A percentile compares a stretch with the other conserved stretches of the same genome.
Conservation (phyloP, 2,113 vertebrate genomes). For the Pycnonotus jocosus region DNA sequence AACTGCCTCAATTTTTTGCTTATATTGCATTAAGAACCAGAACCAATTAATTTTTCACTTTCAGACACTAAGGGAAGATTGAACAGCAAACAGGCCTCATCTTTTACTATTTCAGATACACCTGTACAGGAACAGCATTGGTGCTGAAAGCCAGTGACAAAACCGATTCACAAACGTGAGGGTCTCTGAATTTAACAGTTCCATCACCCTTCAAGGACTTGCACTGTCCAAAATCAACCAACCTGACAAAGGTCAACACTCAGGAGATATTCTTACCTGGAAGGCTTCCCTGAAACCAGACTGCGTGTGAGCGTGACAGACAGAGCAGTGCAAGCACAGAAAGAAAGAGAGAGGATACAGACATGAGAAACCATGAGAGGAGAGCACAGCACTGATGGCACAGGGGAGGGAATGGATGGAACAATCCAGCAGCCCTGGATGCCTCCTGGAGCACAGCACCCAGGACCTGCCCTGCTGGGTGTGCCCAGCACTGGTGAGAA, state of each 20-base stretch:
- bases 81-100: not conserved
- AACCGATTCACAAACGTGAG: not conserved
- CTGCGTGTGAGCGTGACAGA: slow-evolving; percentile 62
- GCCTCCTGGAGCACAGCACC: not conserved
- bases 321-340: slow-evolving; percentile 58
- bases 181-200: not conserved
- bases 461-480: not conserved
- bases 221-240: not conserved
- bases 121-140: not conserved
- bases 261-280: slow-evolving; percentile 50
- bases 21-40: not conserved
- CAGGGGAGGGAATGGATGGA: not conserved
- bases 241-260: not conserved
- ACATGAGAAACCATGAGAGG: slow-evolving; percentile 20
- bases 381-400: not conserved
- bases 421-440: not conserved
- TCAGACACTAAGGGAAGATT: not conserved
- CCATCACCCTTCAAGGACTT: not conserved
- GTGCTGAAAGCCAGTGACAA: not conserved
- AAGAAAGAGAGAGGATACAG: slow-evolving; percentile 46
- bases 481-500: not conserved
- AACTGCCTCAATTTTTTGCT: not conserved
- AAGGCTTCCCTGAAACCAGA: slow-evolving; percentile 66
- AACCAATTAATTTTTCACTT: not conserved
- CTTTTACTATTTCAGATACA: not conserved